Base-by-base conservation (phyloP, 1,140 invertebrate species). In the Apis cerana region DNA sequence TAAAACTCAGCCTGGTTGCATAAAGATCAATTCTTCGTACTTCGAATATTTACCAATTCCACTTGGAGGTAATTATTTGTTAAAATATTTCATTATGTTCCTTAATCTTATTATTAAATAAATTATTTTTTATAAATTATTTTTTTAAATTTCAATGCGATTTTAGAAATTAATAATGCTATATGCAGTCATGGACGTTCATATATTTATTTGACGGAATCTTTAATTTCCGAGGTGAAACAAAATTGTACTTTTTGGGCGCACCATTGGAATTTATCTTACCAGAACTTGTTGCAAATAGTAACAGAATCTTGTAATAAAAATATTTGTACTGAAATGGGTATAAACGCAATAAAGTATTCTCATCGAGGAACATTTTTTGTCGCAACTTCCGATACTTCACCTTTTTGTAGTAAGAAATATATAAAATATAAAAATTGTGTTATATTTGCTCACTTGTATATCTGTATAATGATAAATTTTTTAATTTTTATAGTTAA, bases 131-230 rank as follows among this genome's bases (percentile, higher is more conserved):
- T 3, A n/a, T 56, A 27, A 33, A 33, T 2, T 43, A 17, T 11
- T 5, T 12, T 33, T 33, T 27, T 7, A 64, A 27, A 56, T 67
- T 7, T 17, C 15, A 10, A 59, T 2, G 56, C 17, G 12, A 48
- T 93, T 87, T 64, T 78, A 95, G 95, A 75, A 50, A 88, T 96
- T 7, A 88, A 93, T 48, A 91, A 94, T 89, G 94, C 95, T 0
- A 95, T 95, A 75, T 96, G 95, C 88, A 95, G 95, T 78, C 95
- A 96, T 82, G 95, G 95, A 11, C 93, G 95, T 5, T 94, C 95
- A 1, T 95, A 96, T 65, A 13, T 95, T 11, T 94, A 95, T n/a
- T 94, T 96, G 70, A 96, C 94, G 1, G 95, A 95, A 83, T 95
- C 95, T 4, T 88, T 96, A 76, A 88, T 93, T 11, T 78, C 88